Conservation (phyloP, 1,140 invertebrate species). For the Neodiprion pinetum region DNA sequence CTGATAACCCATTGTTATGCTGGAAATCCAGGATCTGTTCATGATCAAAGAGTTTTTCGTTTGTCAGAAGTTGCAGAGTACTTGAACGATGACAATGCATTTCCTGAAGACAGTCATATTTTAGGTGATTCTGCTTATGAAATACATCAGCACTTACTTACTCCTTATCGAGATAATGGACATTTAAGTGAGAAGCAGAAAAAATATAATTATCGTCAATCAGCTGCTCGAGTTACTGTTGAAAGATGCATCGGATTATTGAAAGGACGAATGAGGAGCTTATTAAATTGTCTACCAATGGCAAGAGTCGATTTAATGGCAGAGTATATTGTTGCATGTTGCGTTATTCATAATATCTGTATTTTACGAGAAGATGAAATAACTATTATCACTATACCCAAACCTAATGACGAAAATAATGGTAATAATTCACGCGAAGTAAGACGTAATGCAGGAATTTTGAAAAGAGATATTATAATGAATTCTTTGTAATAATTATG, state of each 20-base stretch:
- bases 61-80: conserved; percentile 19
- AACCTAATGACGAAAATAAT: neutral
- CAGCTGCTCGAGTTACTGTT: conserved; percentile 33
- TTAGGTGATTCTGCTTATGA: conserved; percentile 21
- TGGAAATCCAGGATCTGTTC: conserved; percentile 25
- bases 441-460: no score
- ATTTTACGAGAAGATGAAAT: no score
- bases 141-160: conserved; percentile 16
- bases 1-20: conserved; percentile 20
- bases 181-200: conserved; percentile 12
- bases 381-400: no score
- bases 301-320: neutral
- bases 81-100: conserved; percentile 14
- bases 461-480: no score
- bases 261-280: conserved; percentile 23
- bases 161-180: conserved; percentile 23
- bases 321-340: no score
- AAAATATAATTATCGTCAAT: conserved; percentile 9
- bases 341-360: no score
- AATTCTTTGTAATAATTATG: no score
- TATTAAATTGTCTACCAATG: conserved; percentile 18
- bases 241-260: conserved; percentile 45
- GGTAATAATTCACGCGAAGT: no score
- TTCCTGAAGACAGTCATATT: conserved; percentile 19
- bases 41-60: conserved; percentile 27